Evolutionary conservation across 2,888 invertebrate genomes (phyloP), one percentile per base, ranked within the genome.

Genomic region (Morinoia aosen): DNA sequence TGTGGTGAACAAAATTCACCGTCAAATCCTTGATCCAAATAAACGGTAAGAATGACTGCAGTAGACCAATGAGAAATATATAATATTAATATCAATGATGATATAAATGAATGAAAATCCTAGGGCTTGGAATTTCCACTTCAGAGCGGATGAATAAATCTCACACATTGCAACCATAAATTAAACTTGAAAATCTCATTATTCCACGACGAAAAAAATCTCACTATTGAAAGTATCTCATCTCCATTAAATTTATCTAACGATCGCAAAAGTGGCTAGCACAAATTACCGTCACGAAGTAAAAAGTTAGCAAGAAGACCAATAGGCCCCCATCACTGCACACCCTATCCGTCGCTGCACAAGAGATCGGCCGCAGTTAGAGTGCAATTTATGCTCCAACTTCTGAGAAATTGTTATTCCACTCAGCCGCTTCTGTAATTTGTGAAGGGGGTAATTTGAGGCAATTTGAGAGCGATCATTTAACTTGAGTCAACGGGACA

Each of bases 341-440:
- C 25, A 76, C 25, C n/a, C n/a, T n/a, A n/a, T n/a, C n/a, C 12
- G 61, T 16, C 61, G 61, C 61, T 61, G 16, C 19, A 16, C 76
- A 33, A 33, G 19, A 76, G 25, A 19, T 76, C 25, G 33, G 76
- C 25, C 76, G 76, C 76, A 76, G 76, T 76, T 76, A 25, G 76
- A 76, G 76, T 8, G 76, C 76, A 76, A 76, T 76, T 76, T 76
- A 76, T 76, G 16, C 76, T 76, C 33, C 76, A 76, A 76, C 76
- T 76, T 76, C 76, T 76, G 76, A 76, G 76, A 76, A 76, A 76
- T 76, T 76, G 25, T 76, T 76, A 76, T 76, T 76, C 76, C 76
- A 76, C 76, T 76, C 76, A 76, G 76, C 76, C 33, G 76, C 76
- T 76, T 76, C 76, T 76, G 76, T 76, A 76, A 76, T 76, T 76